Evolutionary conservation across 2,797 vertebrate genomes (phyloP).

Genomic region (Hephaestus fuliginosus): DNA sequence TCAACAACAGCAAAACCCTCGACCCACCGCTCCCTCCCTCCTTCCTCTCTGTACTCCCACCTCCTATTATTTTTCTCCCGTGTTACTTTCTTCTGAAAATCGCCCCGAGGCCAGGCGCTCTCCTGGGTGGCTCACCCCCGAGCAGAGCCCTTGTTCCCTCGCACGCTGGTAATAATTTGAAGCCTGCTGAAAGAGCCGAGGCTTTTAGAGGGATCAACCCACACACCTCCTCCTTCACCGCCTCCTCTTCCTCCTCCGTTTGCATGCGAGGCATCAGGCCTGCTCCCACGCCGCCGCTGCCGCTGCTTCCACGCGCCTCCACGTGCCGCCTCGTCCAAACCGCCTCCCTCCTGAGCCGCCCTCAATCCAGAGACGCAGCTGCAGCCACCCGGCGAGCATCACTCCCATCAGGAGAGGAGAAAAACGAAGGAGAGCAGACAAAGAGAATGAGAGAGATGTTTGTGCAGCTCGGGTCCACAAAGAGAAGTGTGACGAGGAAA

Average conservation of each 20-base stretch:
- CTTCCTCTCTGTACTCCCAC: constrained; percentile 72
- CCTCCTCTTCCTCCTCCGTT: constrained; percentile 27
- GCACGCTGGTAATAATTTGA: constrained; percentile 83
- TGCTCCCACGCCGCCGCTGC: constrained; percentile 42
- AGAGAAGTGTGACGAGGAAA: constrained; percentile 14
- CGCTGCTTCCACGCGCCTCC: constrained; percentile 59
- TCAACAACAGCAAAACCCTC: constrained; percentile 43
- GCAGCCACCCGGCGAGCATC: constrained; percentile 29
- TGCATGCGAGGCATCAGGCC: constrained; percentile 38
- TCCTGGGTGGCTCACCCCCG: constrained; percentile 87
- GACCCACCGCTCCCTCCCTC: constrained; percentile 37
- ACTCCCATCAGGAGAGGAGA: constrained; percentile 38
- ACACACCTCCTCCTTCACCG: constrained; percentile 28
- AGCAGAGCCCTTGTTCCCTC: constrained; percentile 84
- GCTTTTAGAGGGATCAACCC: constrained; percentile 84
- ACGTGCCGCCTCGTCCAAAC: constrained; percentile 37
- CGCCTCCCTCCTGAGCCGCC: background rate
- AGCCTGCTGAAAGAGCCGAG: constrained; percentile 75
- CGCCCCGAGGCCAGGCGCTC: constrained; percentile 84
- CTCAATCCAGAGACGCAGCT: constrained; percentile 18
- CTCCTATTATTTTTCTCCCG: constrained; percentile 80
- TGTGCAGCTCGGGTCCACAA: constrained; percentile 33
- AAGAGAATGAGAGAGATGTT: constrained; percentile 66
- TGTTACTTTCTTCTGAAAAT: constrained; percentile 85
- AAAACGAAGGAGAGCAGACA: constrained; percentile 39